These are phyloP conservation scores for Phragmatobia fuliginosa DNA, from an alignment of 2,888 invertebrate genomes.

Conservation along the genomic window DNA sequence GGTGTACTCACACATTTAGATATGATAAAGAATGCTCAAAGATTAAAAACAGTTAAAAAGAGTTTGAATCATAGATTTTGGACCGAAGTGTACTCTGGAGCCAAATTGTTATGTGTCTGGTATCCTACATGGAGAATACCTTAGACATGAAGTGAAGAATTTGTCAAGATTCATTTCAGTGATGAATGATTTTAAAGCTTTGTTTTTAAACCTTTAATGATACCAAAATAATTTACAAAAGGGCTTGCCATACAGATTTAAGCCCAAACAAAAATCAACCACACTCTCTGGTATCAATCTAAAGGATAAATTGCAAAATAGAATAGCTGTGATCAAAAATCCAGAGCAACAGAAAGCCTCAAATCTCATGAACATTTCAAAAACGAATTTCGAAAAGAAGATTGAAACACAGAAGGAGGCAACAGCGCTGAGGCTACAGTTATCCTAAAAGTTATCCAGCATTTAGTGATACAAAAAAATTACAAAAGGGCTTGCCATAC, in stretches of 20 bases:
- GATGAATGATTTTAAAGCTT: too few species aligned
- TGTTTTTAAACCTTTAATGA: conserved; percentile 97
- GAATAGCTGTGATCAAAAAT: conserved; percentile 95
- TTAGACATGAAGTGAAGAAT: conserved; percentile 98
- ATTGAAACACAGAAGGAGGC: conserved; percentile 89
- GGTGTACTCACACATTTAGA: conserved; percentile 99
- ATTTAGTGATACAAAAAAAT: too few species aligned
- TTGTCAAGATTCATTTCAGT: conserved; percentile 98
- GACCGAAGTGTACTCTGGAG: conserved; percentile 99
- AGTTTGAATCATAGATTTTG: conserved; percentile 99
- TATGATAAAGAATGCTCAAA: conserved; percentile 95
- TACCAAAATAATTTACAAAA: conserved; percentile 94
- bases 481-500: too few species aligned
- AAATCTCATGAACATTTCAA: conserved; percentile 94
- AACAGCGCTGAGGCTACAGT: conserved; percentile 89
- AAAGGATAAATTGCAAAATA: conserved; percentile 74
- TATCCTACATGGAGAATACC: conserved; percentile 96
- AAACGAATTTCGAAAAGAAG: conserved; percentile 91
- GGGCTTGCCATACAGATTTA: conserved; percentile 96
- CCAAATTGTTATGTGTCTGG: conserved; percentile 99
- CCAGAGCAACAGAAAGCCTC: conserved; percentile 95
- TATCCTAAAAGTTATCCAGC: too few species aligned
- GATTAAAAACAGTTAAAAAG: conserved; percentile 96
- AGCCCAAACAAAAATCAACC: conserved; percentile 90
- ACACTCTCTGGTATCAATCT: conserved; percentile 74